Evolutionary conservation across 2,888 invertebrate species (phyloP).

Genomic region (Epinotia ramella): DNA sequence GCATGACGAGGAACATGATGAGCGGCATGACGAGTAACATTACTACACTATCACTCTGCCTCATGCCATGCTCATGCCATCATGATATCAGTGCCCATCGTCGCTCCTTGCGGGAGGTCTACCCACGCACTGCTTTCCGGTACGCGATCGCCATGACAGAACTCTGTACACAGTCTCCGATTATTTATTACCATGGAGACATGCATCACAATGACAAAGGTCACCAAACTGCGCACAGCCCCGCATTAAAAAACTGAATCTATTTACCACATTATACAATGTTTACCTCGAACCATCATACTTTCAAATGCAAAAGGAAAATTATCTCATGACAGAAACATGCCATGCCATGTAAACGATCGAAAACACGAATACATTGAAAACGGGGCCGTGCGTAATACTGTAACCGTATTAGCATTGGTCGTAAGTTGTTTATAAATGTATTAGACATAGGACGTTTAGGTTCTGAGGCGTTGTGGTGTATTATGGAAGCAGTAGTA

Average conservation of each 20-base stretch:
- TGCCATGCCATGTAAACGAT: constrained; percentile 19
- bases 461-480: background rate
- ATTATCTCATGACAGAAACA: constrained; percentile 33
- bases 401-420: background rate
- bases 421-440: background rate
- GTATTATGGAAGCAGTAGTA: constrained; percentile 38
- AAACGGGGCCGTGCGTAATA: constrained; percentile 23
- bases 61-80: too few relatives aligned
- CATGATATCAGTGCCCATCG: too few relatives aligned
- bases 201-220: background rate
- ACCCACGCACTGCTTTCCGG: too few relatives aligned
- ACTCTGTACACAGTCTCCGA: background rate
- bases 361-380: constrained; percentile 12
- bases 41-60: too few relatives aligned
- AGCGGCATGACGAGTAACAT: too few relatives aligned
- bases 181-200: background rate
- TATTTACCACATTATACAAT: constrained; percentile 20
- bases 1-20: too few relatives aligned
- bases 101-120: too few relatives aligned
- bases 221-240: constrained; percentile 11
- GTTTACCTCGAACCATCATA: constrained; percentile 22
- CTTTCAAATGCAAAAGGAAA: constrained; percentile 23
- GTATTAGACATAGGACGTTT: background rate
- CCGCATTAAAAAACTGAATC: constrained; percentile 23
- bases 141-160: too few relatives aligned